Evolutionary conservation across 2,888 invertebrate species (phyloP).

Genomic region (Dioctria linearis): DNA sequence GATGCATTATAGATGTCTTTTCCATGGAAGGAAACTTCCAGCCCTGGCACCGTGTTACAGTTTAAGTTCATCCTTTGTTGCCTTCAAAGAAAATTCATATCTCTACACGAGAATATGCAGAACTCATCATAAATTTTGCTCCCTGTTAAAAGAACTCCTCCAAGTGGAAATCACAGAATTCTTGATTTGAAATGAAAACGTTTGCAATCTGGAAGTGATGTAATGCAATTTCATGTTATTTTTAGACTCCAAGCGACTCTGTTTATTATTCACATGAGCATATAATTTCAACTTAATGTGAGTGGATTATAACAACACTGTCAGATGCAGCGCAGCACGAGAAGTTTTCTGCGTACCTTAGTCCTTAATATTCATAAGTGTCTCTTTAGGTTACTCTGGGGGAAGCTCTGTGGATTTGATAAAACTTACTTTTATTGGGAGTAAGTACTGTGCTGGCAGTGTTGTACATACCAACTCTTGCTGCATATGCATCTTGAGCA

Average conservation of each 20-base stretch:
- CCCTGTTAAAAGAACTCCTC: not conserved
- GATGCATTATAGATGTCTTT: conserved; percentile 48
- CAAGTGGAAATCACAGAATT: conserved; percentile 10
- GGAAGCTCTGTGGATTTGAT: not conserved
- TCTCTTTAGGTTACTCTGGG: conserved; percentile 13
- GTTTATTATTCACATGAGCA: conserved; percentile 47
- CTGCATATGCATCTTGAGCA: too few species aligned
- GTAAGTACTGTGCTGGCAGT: not conserved
- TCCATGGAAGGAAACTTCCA: conserved; percentile 7
- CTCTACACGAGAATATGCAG: not conserved
- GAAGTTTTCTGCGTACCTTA: conserved; percentile 30
- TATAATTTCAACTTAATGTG: conserved; percentile 39
- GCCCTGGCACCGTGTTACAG: conserved; percentile 29
- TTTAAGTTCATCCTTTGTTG: conserved; percentile 43
- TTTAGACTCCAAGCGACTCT: conserved; percentile 38
- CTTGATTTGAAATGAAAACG: conserved; percentile 45
- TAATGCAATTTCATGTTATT: conserved; percentile 49
- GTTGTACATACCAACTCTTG: too few species aligned
- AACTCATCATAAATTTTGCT: conserved; percentile 29
- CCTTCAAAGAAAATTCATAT: conserved; percentile 48
- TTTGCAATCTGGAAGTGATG: conserved; percentile 46
- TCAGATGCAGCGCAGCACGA: not conserved
- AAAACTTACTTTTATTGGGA: not conserved
- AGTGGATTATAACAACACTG: conserved; percentile 37
- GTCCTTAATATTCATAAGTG: conserved; percentile 47